A percentile compares a stretch with the other conserved stretches of the same genome.
phyloP scores from a whole-genome alignment of 2,797 vertebrate genomes.

The Hephaestus fuliginosus region DNA sequence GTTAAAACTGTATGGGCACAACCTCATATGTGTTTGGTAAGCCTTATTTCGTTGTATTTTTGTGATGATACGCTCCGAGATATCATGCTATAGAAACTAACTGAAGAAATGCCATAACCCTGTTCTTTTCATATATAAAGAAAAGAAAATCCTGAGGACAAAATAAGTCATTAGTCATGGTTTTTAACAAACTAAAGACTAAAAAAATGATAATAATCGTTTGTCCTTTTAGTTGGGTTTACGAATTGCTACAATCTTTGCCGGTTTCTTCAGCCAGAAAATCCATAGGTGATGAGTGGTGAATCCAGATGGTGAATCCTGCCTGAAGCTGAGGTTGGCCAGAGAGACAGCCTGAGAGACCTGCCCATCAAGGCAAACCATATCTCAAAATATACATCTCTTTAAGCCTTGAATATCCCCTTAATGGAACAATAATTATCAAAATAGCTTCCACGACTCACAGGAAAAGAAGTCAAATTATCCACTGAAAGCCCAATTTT shows the following conservation, averaged over 20 bases:
- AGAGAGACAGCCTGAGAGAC: neutral
- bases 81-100: neutral
- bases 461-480: conserved; percentile 12
- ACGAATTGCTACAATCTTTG: neutral
- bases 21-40: too few species aligned
- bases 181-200: neutral
- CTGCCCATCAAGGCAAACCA: neutral
- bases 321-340: neutral
- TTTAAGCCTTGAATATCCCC: neutral
- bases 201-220: too few species aligned
- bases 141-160: neutral
- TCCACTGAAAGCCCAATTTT: neutral
- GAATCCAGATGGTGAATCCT: too few species aligned
- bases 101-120: neutral
- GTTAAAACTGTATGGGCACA: too few species aligned
- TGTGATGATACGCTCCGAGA: neutral
- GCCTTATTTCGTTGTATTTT: neutral
- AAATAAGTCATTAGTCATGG: too few species aligned
- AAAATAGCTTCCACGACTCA: neutral
- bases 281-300: neutral
- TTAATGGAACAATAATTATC: conserved; percentile 6
- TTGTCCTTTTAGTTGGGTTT: neutral
- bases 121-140: neutral
- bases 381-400: neutral
- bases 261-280: neutral